Base-by-base conservation (phyloP, 1,140 invertebrate species). In the Homalodisca vitripennis region DNA sequence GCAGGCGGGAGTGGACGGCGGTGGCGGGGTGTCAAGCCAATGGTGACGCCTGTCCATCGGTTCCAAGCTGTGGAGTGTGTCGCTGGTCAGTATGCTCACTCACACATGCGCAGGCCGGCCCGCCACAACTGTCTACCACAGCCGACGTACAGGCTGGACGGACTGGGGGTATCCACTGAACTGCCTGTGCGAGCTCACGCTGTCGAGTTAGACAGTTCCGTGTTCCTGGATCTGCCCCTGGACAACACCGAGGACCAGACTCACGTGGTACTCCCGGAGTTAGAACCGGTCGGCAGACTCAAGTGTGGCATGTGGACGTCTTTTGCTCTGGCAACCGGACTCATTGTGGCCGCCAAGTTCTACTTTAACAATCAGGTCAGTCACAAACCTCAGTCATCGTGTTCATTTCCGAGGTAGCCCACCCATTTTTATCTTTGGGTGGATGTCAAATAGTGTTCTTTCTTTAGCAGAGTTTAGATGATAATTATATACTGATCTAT, bases 271-370 rank as follows among this genome's bases (percentile, higher is more conserved):
- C 78, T 66, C 12, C 73, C 73, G 14, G 73, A 81, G 47, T 79
- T 81, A 53, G 78, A 81, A 22, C 81, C 81, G 20, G 78, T 83
- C 13, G 70, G 68, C 22, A 66, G 72, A 17, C 57, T 73, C 80
- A 86, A 86, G 74, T 88, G 85, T 75, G 86, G 86, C 24, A 84
- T 89, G 80, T 86, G 86, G 75, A 86, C 87, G 41, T 87, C 86
- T 0, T 84, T 89, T 71, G 84, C 86, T 14, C 74, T 89, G 22
- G 84, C 84, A 2, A 86, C 86, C 12, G 82, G 86, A 17, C 88
- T 88, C 73, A 80, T 89, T 27, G 86, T 84, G 1, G 86, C 84
- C 24, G 85, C 85, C 0, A 89, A 87, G 77, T 87, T 88, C 77
- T 89, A 88, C 73, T 87, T 89, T 68, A 86, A 88, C 74, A 81